Evolutionary conservation across 1,140 invertebrate genomes (phyloP).

Genomic region (Ceratitis capitata): DNA sequence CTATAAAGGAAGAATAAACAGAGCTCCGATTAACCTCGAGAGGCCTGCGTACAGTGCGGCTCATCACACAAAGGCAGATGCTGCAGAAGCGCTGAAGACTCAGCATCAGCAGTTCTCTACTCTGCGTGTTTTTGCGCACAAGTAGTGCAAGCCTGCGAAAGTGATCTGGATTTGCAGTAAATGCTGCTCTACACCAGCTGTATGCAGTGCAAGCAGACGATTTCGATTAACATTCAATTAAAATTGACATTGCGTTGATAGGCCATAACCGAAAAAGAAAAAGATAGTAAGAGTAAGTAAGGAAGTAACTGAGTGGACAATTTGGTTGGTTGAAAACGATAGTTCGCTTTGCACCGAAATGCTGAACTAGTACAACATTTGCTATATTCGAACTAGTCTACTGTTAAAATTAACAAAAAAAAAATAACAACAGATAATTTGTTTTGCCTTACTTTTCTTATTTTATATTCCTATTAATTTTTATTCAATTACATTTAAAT

Average conservation of each 20-base stretch:
- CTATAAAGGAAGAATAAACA: background rate
- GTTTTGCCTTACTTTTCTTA: too few species aligned
- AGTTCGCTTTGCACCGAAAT: too few species aligned
- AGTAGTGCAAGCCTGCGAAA: background rate
- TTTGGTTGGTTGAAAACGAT: too few species aligned
- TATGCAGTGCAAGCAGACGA: background rate
- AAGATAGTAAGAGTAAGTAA: background rate
- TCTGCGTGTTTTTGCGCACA: background rate
- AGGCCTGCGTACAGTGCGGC: background rate
- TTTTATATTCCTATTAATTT: too few species aligned
- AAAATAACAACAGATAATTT: too few species aligned
- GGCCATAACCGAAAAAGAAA: background rate
- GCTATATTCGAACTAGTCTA: too few species aligned
- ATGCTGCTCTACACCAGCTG: background rate
- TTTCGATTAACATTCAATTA: slow-evolving; percentile 60
- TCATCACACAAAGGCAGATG: background rate
- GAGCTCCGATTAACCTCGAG: background rate
- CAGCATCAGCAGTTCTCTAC: background rate
- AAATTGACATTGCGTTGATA: slow-evolving; percentile 54
- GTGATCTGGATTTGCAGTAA: background rate
- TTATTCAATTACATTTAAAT: too few species aligned
- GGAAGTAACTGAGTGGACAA: background rate
- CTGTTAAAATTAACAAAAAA: too few species aligned
- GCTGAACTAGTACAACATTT: too few species aligned
- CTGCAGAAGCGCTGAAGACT: background rate